Base-by-base conservation (phyloP, 1,140 invertebrate genomes). In the Heliconius himera region DNA sequence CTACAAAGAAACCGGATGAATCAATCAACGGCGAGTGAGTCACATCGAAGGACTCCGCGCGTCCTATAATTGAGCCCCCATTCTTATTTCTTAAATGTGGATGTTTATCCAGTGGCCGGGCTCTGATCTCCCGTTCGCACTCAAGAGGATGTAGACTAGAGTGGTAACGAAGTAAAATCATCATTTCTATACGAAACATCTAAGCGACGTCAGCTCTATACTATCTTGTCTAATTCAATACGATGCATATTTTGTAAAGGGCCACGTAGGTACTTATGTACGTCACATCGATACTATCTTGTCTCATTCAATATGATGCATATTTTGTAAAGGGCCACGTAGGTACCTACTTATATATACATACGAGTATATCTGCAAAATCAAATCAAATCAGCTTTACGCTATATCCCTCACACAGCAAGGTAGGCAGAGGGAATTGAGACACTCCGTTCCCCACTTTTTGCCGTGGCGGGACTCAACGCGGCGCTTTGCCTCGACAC, bases 1-100 rank as follows among this genome's bases (percentile, higher is more conserved):
- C 87, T 83, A 76, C 78, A 87, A 84, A 86, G 87, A 84, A 87
- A 83, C 90, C 89, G 92, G 92, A 93, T 93, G 92, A 87, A 83
- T 89, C 88, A 92, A 93, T 93, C 90, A 90, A 81, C 85, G 81
- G 80, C 82, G 80, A 83, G 83, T 91, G 89, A 92, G 87, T 93
- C 89, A 93, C 82, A 82, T 72, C 79, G 74, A 78, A 82, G 76
- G 78, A 76, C 82, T 84, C 85, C 83, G 82, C 81, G 80, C 79
- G 74, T 84, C 81, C 85, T 83, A 84, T 86, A 86, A 85, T 84
- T 85, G 83, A 85, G 82, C 85, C 86, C 85, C 86, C 85, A 88
- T 86, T 88, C 86, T 66, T 66, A 66, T 66, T 66, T 66, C 60
- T 85, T 82, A 75, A 82, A 83, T 79, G 80, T 84, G 76, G 78